Evolutionary conservation across 1,140 invertebrate species (phyloP).

Genomic region (Drosophila murphyi): DNA sequence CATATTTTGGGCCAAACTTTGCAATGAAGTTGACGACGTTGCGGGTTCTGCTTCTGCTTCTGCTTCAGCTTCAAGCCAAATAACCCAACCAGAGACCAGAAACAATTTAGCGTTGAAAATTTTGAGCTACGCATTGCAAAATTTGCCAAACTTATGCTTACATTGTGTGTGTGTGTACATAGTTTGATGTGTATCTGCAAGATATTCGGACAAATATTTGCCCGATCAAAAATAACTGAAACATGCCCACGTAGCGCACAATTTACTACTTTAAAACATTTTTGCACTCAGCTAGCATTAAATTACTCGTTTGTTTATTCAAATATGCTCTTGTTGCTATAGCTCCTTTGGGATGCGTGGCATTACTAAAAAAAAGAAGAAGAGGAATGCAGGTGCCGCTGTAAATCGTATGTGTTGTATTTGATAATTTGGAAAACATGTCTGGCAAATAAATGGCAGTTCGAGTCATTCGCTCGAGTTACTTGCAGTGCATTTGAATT

Average conservation of each 20-base stretch:
- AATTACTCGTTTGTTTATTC: not conserved
- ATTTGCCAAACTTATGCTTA: conserved; percentile 39
- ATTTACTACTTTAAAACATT: conserved; percentile 34
- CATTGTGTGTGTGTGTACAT: not conserved
- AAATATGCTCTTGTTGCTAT: not conserved
- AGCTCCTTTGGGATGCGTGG: not conserved
- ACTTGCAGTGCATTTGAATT: conserved; percentile 71
- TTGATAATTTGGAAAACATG: conserved; percentile 47
- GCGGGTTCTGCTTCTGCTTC: not conserved
- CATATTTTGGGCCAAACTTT: conserved; percentile 72
- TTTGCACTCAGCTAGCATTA: conserved; percentile 5
- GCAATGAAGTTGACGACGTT: conserved; percentile 56
- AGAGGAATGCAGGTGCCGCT: not conserved
- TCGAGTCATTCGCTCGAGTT: conserved; percentile 30
- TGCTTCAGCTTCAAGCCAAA: not conserved
- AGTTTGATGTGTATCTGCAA: conserved; percentile 50
- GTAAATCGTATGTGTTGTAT: conserved; percentile 1
- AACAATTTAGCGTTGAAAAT: conserved; percentile 75
- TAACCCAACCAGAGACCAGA: conserved; percentile 52
- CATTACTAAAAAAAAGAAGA: no score
- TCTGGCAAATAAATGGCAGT: conserved; percentile 45
- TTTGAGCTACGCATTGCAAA: conserved; percentile 77
- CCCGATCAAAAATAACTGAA: conserved; percentile 50
- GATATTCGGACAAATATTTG: conserved; percentile 75
- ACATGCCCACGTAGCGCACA: conserved; percentile 41